Evolutionary conservation across 2,888 invertebrate genomes (phyloP).

Genomic region (Scaptomyza tumidula): DNA sequence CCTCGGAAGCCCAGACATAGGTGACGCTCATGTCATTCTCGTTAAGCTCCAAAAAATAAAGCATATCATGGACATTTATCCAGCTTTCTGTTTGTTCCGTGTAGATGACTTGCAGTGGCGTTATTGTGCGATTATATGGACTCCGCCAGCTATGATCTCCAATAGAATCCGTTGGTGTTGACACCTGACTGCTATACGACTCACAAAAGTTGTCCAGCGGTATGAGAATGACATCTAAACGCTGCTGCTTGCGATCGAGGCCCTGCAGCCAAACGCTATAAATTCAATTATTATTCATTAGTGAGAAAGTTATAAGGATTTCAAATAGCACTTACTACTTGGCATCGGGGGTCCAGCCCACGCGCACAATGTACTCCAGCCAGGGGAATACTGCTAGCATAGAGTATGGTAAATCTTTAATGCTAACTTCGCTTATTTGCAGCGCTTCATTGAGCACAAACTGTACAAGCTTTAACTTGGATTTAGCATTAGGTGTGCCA

Average conservation of each 20-base stretch:
- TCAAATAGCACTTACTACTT: conserved; percentile 88
- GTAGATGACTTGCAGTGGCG: conserved; percentile 84
- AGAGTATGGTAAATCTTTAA: conserved; percentile 90
- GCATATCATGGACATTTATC: conserved; percentile 96
- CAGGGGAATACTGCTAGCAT: conserved; percentile 94
- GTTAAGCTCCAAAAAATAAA: conserved; percentile 89
- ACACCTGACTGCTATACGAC: conserved; percentile 84
- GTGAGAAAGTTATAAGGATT: too few relatives aligned
- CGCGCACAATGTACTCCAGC: conserved; percentile 97
- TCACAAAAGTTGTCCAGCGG: conserved; percentile 91
- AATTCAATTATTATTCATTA: conserved; percentile 26
- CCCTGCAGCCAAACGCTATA: conserved; percentile 95
- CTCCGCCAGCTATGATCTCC: conserved; percentile 84
- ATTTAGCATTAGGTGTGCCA: conserved; percentile 95
- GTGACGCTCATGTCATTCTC: conserved; percentile 84
- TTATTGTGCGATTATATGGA: conserved; percentile 81
- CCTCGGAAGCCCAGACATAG: conserved; percentile 97
- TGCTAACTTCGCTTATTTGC: conserved; percentile 90
- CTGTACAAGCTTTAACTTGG: conserved; percentile 93
- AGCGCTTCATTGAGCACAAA: conserved; percentile 88
- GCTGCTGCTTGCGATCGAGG: conserved; percentile 94
- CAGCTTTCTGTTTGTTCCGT: conserved; percentile 89
- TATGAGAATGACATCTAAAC: conserved; percentile 92
- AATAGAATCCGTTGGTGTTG: conserved; percentile 83
- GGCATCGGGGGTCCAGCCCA: conserved; percentile 97